phyloP scores from a whole-genome alignment of 2,888 invertebrate species.

The Junonia oenone region DNA sequence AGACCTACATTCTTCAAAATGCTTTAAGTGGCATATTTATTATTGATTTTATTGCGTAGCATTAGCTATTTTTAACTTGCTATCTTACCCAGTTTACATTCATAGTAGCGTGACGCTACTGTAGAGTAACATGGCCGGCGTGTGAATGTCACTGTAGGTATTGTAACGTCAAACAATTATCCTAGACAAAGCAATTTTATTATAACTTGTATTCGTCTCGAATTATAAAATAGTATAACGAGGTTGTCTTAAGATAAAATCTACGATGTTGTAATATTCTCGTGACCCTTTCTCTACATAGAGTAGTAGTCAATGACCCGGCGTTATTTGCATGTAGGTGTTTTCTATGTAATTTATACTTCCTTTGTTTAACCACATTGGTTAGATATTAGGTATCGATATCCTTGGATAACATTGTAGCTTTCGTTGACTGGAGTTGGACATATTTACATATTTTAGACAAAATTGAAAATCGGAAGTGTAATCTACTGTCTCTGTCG shows the following conservation, averaged over 20 bases:
- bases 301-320: conserved; percentile 68
- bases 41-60: conserved; percentile 58
- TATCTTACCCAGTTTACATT: conserved; percentile 55
- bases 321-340: conserved; percentile 65
- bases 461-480: conserved; percentile 2
- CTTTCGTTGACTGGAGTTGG: background rate
- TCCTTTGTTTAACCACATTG: conserved; percentile 48
- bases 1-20: conserved; percentile 31
- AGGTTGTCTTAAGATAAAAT: background rate
- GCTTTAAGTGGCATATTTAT: conserved; percentile 29
- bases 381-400: conserved; percentile 20
- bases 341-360: conserved; percentile 45
- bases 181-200: conserved; percentile 40
- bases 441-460: conserved; percentile 19
- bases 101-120: conserved; percentile 71
- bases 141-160: conserved; percentile 43
- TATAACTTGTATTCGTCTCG: conserved; percentile 19
- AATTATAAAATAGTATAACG: background rate
- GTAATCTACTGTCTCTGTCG: conserved; percentile 39
- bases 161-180: conserved; percentile 49
- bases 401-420: background rate
- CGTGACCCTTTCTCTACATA: conserved; percentile 21
- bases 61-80: conserved; percentile 53
- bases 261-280: conserved; percentile 2
- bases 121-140: conserved; percentile 73